A percentile compares a stretch with the other conserved stretches of the same genome.
Evolutionary conservation across 2,888 invertebrate species (phyloP).

Genomic region (Drosophila hamatofila): DNA sequence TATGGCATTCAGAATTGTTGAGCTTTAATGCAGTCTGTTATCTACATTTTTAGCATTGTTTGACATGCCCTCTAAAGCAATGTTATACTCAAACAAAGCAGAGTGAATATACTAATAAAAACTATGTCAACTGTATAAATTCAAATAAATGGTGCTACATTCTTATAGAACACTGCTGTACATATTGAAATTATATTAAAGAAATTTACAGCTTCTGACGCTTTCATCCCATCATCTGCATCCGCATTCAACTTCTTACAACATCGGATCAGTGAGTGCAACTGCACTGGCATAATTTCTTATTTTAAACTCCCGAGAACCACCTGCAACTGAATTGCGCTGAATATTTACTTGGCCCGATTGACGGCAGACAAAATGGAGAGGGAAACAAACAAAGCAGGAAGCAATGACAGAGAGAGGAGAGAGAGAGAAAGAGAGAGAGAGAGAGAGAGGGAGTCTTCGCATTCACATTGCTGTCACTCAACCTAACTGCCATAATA

Average conservation of each 20-base stretch:
- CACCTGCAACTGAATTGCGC: slow-evolving; percentile 21
- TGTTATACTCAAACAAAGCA: not conserved
- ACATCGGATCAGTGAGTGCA: not conserved
- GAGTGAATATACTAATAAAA: too few relatives aligned
- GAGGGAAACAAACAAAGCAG: not conserved
- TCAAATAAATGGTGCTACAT: too few relatives aligned
- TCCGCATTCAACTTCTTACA: not conserved
- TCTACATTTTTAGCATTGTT: not conserved
- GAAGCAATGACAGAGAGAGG: not conserved
- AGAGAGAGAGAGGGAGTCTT: not conserved
- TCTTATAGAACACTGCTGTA: too few relatives aligned
- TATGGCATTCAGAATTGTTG: too few relatives aligned
- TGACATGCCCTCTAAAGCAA: not conserved
- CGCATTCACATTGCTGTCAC: slow-evolving; percentile 5
- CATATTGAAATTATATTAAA: too few relatives aligned
- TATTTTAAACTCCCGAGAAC: not conserved
- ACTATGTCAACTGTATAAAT: too few relatives aligned
- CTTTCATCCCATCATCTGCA: not conserved
- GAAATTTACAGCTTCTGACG: not conserved
- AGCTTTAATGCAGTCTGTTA: not conserved
- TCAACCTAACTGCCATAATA: slow-evolving; percentile 15
- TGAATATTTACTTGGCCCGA: slow-evolving; percentile 27
- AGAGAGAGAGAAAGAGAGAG: not conserved
- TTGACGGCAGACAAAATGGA: slow-evolving; percentile 9
- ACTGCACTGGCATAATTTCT: not conserved